Percentiles rank a stretch among this genome's conserved stretches.
phyloP scores from a whole-genome alignment of 1,140 invertebrate species.

The Macrobrachium nipponense region DNA sequence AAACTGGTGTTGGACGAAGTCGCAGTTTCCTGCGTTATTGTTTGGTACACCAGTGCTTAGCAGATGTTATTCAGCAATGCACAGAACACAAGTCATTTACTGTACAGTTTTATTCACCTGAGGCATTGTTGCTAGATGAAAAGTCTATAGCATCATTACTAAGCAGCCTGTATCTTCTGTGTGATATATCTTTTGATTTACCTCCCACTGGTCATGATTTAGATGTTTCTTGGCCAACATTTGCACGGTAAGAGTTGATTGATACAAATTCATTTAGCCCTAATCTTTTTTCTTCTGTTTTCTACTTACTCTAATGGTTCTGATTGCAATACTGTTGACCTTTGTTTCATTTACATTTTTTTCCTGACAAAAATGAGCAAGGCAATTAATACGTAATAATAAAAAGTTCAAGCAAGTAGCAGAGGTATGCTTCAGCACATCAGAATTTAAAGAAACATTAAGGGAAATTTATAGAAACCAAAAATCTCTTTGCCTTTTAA shows the following conservation, averaged over 20 bases:
- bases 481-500: too few relatives aligned
- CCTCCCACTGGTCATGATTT: constrained; percentile 37
- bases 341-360: too few relatives aligned
- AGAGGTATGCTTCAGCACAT: too few relatives aligned
- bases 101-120: constrained; percentile 33
- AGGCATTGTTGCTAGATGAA: constrained; percentile 1
- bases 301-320: too few relatives aligned
- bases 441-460: too few relatives aligned
- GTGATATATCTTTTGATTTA: constrained; percentile 43
- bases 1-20: constrained; percentile 32
- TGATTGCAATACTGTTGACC: too few relatives aligned
- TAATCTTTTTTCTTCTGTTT: too few relatives aligned
- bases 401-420: too few relatives aligned
- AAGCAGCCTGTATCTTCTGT: constrained; percentile 23
- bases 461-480: too few relatives aligned
- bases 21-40: constrained; percentile 45
- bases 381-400: too few relatives aligned
- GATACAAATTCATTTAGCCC: too few relatives aligned
- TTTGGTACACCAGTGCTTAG: constrained; percentile 38
- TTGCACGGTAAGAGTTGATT: constrained; percentile 23
- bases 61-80: constrained; percentile 38
- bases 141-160: constrained; percentile 4
- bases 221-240: constrained; percentile 40
- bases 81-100: constrained; percentile 23
- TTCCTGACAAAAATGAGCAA: too few relatives aligned